These are phyloP conservation scores for Naja naja DNA, from an alignment of 2,113 vertebrate genomes.

Conservation along the genomic window DNA sequence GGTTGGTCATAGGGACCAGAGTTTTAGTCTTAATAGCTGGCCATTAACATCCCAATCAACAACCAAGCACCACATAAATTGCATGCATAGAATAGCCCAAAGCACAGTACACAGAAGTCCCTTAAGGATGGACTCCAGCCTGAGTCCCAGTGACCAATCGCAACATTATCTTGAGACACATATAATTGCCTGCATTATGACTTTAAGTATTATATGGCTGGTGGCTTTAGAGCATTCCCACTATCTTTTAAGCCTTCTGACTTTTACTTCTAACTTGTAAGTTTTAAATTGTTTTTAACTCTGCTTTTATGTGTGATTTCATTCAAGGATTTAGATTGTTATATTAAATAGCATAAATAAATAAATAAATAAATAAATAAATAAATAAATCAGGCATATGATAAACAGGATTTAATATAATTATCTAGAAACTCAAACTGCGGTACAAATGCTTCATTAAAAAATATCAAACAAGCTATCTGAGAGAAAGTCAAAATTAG, in stretches of 20 bases:
- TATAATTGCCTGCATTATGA: background rate
- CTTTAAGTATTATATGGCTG: background rate
- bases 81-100: background rate
- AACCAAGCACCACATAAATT: background rate
- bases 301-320: background rate
- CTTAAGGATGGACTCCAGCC: background rate
- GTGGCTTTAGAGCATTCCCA: background rate
- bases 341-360: too few species aligned
- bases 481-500: background rate
- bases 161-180: background rate
- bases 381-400: background rate
- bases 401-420: background rate
- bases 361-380: too few species aligned
- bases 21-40: background rate
- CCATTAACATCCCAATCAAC: background rate
- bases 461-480: background rate
- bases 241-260: background rate
- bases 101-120: background rate
- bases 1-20: background rate
- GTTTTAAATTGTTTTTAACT: background rate
- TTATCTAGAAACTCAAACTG: background rate
- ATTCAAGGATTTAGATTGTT: background rate
- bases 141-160: background rate
- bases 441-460: background rate
- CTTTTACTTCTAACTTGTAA: background rate